A percentile compares a stretch with the other conserved stretches of the same genome.
Conservation (phyloP, 2,113 vertebrate species). For the Turdus rufiventris region DNA sequence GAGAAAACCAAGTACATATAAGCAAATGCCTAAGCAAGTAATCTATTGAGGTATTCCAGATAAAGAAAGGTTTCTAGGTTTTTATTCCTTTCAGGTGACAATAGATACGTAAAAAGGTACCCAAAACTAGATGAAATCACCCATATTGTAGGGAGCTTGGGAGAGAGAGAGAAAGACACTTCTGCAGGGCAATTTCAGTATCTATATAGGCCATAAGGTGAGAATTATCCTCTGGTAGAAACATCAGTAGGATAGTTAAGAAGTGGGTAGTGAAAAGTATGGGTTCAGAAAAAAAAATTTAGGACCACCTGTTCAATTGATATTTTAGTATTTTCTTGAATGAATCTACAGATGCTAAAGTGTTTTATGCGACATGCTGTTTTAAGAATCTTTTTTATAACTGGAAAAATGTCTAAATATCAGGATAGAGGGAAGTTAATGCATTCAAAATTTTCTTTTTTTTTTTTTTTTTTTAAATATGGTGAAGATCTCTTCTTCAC, state of each 20-base stretch:
- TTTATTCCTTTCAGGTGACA: background rate
- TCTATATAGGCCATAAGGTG: background rate
- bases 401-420: background rate
- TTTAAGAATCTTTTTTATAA: background rate
- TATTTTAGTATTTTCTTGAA: background rate
- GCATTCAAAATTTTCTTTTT: background rate
- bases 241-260: background rate
- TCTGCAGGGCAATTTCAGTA: background rate
- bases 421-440: background rate
- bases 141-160: background rate
- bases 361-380: background rate
- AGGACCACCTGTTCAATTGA: accelerated
- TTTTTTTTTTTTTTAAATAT: background rate
- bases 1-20: background rate
- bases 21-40: background rate
- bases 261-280: background rate
- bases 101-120: background rate
- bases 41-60: background rate
- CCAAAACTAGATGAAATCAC: background rate
- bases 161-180: background rate
- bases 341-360: background rate
- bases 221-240: background rate
- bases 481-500: background rate
- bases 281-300: background rate
- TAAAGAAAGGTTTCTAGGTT: background rate